Evolutionary conservation across 2,113 vertebrate species (phyloP), one percentile per base, ranked within the genome.

Genomic region (Oophaga pumilio): DNA sequence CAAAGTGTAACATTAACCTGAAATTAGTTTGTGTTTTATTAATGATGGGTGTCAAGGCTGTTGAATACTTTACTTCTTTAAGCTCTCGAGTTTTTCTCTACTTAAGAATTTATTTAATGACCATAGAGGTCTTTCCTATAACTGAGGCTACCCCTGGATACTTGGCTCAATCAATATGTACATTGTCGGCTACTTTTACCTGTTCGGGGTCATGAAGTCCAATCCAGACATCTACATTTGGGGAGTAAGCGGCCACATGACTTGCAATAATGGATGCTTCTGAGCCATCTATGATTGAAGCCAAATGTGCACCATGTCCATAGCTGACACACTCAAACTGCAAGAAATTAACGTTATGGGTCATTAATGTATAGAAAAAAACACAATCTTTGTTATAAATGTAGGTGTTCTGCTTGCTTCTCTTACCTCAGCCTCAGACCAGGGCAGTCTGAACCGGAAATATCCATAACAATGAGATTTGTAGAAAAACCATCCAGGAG

Each of bases 141-240:
- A 9, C 8, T 64, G 62, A 64, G 20, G 20, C 62, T 64, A 64
- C 9, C 22, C 60, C 2, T 7, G 8, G 5, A 28, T 69, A 69
- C 28, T 9, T 6, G 4, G 24, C 20, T 64, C 4, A 64, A 60
- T 60, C 60, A 62, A 62, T 62, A 22, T 62, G 60, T 22, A 66
- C 60, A 11, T 73, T 73, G 2, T 43, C 43, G 8, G 8, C 28
- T 43, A 73, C 71, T 33, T 73, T 56, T 10, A 88, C 87, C 87
- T 88, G 11, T 18, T 88, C 81, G 24, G 89, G 81, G 80, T 84
- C 62, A 62, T 84, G 85, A 17, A 89, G 81, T 71, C 89, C 89
- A 8, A 81, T 85, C 89, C 89, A 89, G 26, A 89, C 28, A 26
- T 80, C 49, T 14, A 8, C 20, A 43, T 22, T 28, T 4, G 18